Evolutionary conservation across 2,113 vertebrate genomes (phyloP).

Genomic region (Psammodynastes pulverulentus): DNA sequence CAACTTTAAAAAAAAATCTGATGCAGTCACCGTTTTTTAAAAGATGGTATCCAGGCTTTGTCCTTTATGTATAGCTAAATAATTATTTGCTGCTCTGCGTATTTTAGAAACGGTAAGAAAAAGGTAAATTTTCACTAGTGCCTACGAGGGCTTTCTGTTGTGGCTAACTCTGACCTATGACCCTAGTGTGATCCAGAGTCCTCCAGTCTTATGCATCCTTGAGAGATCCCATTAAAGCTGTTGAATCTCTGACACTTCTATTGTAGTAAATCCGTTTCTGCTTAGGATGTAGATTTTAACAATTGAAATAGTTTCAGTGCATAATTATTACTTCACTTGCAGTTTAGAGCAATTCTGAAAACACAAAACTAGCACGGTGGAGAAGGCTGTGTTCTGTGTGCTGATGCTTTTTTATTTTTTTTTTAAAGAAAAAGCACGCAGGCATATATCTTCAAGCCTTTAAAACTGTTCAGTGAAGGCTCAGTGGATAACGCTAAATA

Average conservation of each 20-base stretch:
- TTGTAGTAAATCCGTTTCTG: not conserved
- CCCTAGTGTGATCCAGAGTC: not conserved
- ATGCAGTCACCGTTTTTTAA: not conserved
- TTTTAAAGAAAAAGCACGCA: not conserved
- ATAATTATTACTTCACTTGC: rapidly evolving
- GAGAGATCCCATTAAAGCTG: not conserved
- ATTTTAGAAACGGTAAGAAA: not conserved
- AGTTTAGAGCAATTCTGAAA: rapidly evolving
- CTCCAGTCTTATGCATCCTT: not conserved
- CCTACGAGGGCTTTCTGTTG: not conserved
- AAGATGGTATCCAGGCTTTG: not conserved
- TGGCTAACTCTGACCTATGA: not conserved
- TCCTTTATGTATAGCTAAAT: not conserved
- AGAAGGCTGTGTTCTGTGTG: not conserved
- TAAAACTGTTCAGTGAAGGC: slow-evolving; percentile 5
- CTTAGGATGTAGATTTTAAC: not conserved
- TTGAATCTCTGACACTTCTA: not conserved
- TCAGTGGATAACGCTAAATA: slow-evolving; percentile 68
- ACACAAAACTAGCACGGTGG: not conserved
- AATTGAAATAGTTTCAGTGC: slow-evolving; percentile 17
- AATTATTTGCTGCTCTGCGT: not conserved
- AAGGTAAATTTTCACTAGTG: not conserved
- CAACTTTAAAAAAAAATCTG: not conserved
- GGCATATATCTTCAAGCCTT: slow-evolving; percentile 23
- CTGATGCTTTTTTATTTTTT: not conserved